Base-by-base conservation (phyloP, 2,113 vertebrate genomes). In the Silurus asotus region DNA sequence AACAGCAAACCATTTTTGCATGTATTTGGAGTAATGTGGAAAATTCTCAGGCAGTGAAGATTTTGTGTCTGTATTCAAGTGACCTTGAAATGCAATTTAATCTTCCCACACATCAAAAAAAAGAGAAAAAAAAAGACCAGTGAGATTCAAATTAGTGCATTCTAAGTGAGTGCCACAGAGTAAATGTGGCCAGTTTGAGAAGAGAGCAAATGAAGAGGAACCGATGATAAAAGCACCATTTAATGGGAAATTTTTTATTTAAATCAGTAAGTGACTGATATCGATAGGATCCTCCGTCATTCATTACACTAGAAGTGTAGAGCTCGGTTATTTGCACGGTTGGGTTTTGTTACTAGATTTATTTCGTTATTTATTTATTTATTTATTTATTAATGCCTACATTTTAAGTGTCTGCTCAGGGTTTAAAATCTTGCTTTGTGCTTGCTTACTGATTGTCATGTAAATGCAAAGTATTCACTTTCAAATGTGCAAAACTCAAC, bases 1-100 rank as follows among this genome's bases (percentile, higher is more conserved):
- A 67, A 72, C 19, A 20, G 28, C 1, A 28, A 49, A 28, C 0
- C 3, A 28, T 6, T 10, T 69, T 67, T 0, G 0, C 23, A 56
- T 25, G 17, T 23, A 70, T 70, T 55, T 55, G 17, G 9, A 10
- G 76, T 2, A 25, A 19, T 17, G 23, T 62, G 82, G 48, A 64
- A 51, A 48, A 69, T 82, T 62, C 2, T 6, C 23, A 5, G 76
- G 72, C 19, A 56, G 53, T 75, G 67, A n/a, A 87, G 86, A 83
- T 37, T n/a, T 87, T 81, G 70, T 75, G 48, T 79, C 77, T 87
- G 86, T 80, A 62, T 92, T 89, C 84, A 80, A 67, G 87, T 91
- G 92, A 94, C 93, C 93, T 94, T 94, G 91, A 87, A 90, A 91
- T 91, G 87, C 89, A 90, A 93, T 93, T 92, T 89, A 92, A 88